These are phyloP conservation scores for Barbus barbus DNA, from an alignment of 2,113 vertebrate genomes.

Conservation along the genomic window DNA sequence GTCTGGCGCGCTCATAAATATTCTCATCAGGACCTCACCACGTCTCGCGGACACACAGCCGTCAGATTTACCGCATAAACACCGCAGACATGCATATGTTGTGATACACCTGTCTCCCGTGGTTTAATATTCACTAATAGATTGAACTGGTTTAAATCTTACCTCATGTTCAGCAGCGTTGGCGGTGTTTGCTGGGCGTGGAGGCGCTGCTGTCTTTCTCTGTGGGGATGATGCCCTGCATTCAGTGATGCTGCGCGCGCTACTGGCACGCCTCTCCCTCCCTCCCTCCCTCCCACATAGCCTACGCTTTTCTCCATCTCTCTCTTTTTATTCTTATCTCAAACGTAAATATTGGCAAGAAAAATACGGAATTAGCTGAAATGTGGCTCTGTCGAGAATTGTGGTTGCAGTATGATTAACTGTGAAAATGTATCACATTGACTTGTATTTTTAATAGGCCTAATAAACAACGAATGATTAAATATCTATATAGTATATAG, in stretches of 20 bases:
- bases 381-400: not conserved
- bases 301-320: not conserved
- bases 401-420: not conserved
- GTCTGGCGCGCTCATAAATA: constrained; percentile 52
- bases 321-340: too few species aligned
- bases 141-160: constrained; percentile 19
- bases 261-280: constrained; percentile 18
- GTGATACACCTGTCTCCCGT: not conserved
- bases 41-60: constrained; percentile 4
- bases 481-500: too few species aligned
- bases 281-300: not conserved
- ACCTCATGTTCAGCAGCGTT: constrained; percentile 52
- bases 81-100: not conserved
- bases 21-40: constrained; percentile 52
- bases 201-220: constrained; percentile 37
- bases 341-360: not conserved
- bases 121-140: not conserved
- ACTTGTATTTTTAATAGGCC: too few species aligned
- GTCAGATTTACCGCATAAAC: not conserved
- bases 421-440: not conserved
- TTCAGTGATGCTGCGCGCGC: constrained; percentile 49
- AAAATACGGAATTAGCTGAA: not conserved
- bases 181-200: constrained; percentile 46
- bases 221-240: constrained; percentile 22
- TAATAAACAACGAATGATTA: too few species aligned